These are phyloP conservation scores for Tiliacea citrago DNA, from an alignment of 2,888 invertebrate species.

Conservation along the genomic window DNA sequence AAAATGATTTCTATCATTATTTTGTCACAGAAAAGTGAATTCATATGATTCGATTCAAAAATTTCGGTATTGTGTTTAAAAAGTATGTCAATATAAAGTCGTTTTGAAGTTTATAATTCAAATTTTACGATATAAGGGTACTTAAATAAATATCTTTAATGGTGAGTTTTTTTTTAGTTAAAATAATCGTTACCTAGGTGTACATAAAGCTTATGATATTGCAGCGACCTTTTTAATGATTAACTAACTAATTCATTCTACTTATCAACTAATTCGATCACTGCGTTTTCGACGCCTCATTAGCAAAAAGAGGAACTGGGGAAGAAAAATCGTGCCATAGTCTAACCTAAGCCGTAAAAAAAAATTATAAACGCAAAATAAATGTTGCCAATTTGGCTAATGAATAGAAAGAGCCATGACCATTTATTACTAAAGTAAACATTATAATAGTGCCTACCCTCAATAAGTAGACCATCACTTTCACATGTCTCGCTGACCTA, in stretches of 20 bases:
- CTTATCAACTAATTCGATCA: background rate
- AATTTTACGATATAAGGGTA: no score
- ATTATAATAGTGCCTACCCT: slow-evolving; percentile 36
- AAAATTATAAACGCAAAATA: background rate
- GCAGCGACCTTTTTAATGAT: background rate
- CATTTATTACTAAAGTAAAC: slow-evolving; percentile 11
- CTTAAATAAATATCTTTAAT: background rate
- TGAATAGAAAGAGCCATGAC: background rate
- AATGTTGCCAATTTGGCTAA: slow-evolving; percentile 13
- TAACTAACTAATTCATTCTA: no score
- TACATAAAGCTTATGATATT: background rate
- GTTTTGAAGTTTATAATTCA: no score
- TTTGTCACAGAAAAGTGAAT: no score
- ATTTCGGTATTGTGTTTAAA: no score
- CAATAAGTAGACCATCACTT: slow-evolving; percentile 50
- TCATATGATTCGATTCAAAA: no score
- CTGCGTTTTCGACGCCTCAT: background rate
- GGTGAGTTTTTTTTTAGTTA: background rate
- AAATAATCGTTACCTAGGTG: background rate
- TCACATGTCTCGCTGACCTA: slow-evolving; percentile 46
- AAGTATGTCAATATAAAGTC: no score
- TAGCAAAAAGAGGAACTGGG: background rate
- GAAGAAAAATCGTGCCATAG: background rate
- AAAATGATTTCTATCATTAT: no score
- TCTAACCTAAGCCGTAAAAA: background rate